Conservation (phyloP, 1,140 invertebrate species). For the Leptestheria dahalacensis region DNA sequence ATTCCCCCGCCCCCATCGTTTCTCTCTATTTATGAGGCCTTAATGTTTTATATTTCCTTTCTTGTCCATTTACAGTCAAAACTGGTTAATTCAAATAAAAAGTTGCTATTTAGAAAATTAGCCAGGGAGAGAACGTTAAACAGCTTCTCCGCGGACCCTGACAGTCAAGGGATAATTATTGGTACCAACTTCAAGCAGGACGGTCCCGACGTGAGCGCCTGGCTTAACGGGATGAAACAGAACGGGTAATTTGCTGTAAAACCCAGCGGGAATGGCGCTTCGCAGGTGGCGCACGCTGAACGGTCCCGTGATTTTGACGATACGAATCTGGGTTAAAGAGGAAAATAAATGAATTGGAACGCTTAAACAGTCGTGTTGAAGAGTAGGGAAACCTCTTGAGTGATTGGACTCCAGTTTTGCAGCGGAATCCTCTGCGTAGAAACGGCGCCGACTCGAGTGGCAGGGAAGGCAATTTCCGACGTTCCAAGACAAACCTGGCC, state of each 20-base stretch:
- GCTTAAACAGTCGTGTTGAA: no score
- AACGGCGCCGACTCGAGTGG: constrained; percentile 1
- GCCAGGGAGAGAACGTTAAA: background rate
- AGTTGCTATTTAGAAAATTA: no score
- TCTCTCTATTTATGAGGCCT: no score
- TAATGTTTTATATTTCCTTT: no score
- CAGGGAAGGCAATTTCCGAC: background rate
- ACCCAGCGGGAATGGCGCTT: constrained; percentile 2
- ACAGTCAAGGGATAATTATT: background rate
- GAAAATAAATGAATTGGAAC: no score
- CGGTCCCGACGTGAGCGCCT: background rate
- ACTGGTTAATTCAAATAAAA: no score
- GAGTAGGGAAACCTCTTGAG: background rate
- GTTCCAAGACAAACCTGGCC: background rate
- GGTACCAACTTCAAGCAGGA: background rate
- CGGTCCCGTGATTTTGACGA: background rate
- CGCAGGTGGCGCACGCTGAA: background rate
- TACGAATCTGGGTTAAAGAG: background rate
- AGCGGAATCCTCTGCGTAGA: constrained; percentile 7
- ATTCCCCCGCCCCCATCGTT: no score
- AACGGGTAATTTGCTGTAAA: background rate
- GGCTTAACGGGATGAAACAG: background rate
- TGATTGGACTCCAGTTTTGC: constrained; percentile 2
- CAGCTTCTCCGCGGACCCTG: background rate
- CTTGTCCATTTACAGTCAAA: no score